Evolutionary conservation across 2,113 vertebrate genomes (phyloP).

Genomic region (Heteronetta atricapilla): DNA sequence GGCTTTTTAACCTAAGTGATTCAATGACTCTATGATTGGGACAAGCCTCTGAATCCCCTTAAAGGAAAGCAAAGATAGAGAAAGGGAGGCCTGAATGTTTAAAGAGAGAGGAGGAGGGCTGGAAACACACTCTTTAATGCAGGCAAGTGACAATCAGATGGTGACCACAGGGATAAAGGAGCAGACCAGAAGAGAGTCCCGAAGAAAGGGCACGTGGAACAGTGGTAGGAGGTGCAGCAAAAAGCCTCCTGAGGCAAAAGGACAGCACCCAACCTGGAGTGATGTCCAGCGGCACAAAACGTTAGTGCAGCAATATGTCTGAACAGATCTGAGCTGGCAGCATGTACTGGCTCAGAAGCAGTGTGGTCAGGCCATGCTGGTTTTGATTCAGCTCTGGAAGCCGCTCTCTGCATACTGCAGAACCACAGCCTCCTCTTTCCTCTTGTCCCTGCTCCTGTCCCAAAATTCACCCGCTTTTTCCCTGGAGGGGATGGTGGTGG

Average conservation of each 20-base stretch:
- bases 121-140: background rate
- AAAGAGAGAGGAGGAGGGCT: background rate
- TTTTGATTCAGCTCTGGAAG: background rate
- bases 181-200: background rate
- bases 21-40: background rate
- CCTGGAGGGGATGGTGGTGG: background rate
- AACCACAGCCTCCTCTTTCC: background rate
- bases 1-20: background rate
- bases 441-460: background rate
- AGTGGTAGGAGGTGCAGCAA: background rate
- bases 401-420: background rate
- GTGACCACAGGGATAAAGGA: background rate
- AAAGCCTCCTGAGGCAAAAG: background rate
- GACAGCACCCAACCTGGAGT: background rate
- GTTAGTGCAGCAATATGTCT: background rate
- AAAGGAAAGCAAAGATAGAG: background rate
- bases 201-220: background rate
- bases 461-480: background rate
- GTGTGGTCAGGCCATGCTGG: background rate
- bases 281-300: background rate
- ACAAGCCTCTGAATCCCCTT: background rate
- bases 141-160: background rate
- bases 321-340: background rate
- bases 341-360: background rate
- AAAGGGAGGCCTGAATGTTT: background rate